A percentile compares a stretch with the other conserved stretches of the same genome.
phyloP scores from a whole-genome alignment of 2,888 invertebrate species.

The Drosophila fulvimacula region DNA sequence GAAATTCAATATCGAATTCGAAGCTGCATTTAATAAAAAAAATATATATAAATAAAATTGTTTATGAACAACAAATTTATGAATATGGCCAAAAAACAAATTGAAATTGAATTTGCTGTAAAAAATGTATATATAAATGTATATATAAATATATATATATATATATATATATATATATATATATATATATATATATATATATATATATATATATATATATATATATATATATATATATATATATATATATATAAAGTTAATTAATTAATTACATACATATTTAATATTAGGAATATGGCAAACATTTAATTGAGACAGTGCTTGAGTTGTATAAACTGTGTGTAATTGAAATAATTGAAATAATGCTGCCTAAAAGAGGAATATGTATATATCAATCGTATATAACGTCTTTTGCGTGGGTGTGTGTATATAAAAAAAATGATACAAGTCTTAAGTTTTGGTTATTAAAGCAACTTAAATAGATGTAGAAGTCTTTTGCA shows the following conservation, averaged over 20 bases:
- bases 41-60: no score
- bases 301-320: conserved; percentile 42
- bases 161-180: neutral
- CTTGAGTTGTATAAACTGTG: conserved; percentile 12
- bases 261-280: conserved; percentile 28
- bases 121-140: neutral
- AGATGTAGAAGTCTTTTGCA: conserved; percentile 40
- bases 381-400: neutral
- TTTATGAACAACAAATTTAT: no score
- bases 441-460: conserved; percentile 30
- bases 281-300: conserved; percentile 46
- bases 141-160: no score
- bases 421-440: neutral
- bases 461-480: conserved; percentile 38
- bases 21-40: neutral
- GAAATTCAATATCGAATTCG: conserved; percentile 14
- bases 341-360: neutral
- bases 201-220: no score
- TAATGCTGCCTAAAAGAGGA: neutral
- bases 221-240: no score
- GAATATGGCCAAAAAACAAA: no score
- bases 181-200: no score
- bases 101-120: no score
- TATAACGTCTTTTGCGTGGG: neutral
- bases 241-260: no score